Evolutionary conservation across 2,797 vertebrate genomes (phyloP), one percentile per base, ranked within the genome.

Genomic region (Clarias fuscus): DNA sequence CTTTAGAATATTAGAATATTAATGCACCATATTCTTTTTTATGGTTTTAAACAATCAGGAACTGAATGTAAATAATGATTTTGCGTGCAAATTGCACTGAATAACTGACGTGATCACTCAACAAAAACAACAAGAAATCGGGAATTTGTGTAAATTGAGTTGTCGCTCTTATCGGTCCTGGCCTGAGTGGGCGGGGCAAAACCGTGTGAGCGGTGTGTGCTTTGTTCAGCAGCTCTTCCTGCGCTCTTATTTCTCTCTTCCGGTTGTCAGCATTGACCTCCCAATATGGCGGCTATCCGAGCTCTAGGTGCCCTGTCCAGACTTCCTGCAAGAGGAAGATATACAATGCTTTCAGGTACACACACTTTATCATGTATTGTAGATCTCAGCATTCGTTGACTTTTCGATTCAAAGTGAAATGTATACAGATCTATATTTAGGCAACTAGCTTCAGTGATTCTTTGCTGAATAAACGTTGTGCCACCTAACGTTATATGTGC

Each of bases 201-300:
- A 27, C 40, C 15, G 43, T 58, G 48, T 48, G 24, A 48, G 40
- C 6, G 17, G n/a, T 7, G 7, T 82, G 64, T 62, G 71, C 78
- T 86, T 86, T 80, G 62, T 3, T 1, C 48, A 40, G 48, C 61
- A 18, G 22, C 7, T 13, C 3, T 56, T n/a, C 17, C 2, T n/a
- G 20, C 17, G 18, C 65, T 79, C n/a, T 33, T 84, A 37, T 3
- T 83, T 59, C 68, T 59, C 59, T 72, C 85, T 89, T 89, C 89
- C 84, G 84, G 68, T 76, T 86, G 88, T 82, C 61, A 84, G 76
- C 83, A 40, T 93, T 95, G 92, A 91, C 87, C 94, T 88, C 82
- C 88, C 86, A 94, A 94, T 61, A 96, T 96, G 95, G 93, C 95
- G 85, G 91, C 53, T 22, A 5, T 84, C 24, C 72, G 84, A 78